A percentile compares a stretch with the other conserved stretches of the same genome.
These are phyloP conservation scores for Chrysodeixis includens DNA, from an alignment of 2,888 invertebrate genomes.

Conservation along the genomic window DNA sequence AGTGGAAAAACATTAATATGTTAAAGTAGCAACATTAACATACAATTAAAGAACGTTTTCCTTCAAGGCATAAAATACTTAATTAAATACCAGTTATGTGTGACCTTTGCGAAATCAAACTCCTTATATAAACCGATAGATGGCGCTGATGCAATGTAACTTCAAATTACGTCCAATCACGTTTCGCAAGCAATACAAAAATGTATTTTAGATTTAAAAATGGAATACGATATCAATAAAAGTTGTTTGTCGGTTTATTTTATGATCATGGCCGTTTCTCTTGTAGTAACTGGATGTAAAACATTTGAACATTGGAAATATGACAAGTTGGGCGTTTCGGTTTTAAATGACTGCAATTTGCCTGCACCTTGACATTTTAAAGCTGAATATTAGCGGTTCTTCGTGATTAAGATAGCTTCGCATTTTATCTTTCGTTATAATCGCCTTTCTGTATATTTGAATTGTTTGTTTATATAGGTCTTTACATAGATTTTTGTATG, in stretches of 20 bases:
- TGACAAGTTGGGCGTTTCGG: slow-evolving; percentile 60
- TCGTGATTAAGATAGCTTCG: slow-evolving; percentile 31
- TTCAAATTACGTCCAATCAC: slow-evolving; percentile 60
- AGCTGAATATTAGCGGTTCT: slow-evolving; percentile 46
- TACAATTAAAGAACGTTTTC: slow-evolving; percentile 47
- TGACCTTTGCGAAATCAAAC: slow-evolving; percentile 58
- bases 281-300: slow-evolving; percentile 58
- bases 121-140: slow-evolving; percentile 64
- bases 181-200: slow-evolving; percentile 54
- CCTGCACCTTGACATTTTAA: slow-evolving; percentile 69
- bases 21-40: slow-evolving; percentile 45
- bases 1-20: slow-evolving; percentile 43
- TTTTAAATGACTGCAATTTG: slow-evolving; percentile 65
- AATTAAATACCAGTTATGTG: slow-evolving; percentile 46
- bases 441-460: no score
- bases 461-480: neutral
- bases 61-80: slow-evolving; percentile 39
- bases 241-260: slow-evolving; percentile 54
- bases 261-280: slow-evolving; percentile 44
- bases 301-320: slow-evolving; percentile 65
- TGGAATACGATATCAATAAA: slow-evolving; percentile 47
- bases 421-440: slow-evolving; percentile 10
- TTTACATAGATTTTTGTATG: neutral
- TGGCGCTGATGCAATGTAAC: slow-evolving; percentile 61
- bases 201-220: slow-evolving; percentile 53